A percentile compares a stretch with the other conserved stretches of the same genome.
phyloP scores from a whole-genome alignment of 2,888 invertebrate species.

The Cordilura impudica region DNA sequence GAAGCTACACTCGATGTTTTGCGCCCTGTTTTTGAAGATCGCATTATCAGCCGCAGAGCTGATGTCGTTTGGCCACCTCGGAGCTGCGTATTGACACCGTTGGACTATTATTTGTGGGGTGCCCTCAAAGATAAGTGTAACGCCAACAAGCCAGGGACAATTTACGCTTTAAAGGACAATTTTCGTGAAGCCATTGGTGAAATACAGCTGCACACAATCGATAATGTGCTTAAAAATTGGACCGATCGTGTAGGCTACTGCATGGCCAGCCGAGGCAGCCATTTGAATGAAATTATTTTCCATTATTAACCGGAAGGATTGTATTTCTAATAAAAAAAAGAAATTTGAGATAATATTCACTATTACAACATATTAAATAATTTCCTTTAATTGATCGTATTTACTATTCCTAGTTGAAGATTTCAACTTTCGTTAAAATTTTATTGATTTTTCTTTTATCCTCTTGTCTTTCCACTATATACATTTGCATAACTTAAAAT shows the following conservation, averaged over 20 bases:
- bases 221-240: constrained; percentile 31
- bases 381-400: too few species aligned
- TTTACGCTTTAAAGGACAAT: neutral
- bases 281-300: neutral
- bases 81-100: constrained; percentile 47
- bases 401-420: too few species aligned
- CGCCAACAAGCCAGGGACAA: neutral
- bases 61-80: constrained; percentile 54
- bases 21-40: constrained; percentile 48
- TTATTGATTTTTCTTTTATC: too few species aligned
- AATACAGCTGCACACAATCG: constrained; percentile 18
- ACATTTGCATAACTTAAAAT: too few species aligned
- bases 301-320: neutral
- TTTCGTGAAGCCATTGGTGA: constrained; percentile 17
- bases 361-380: too few species aligned
- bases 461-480: too few species aligned
- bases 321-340: too few species aligned
- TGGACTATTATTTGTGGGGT: constrained; percentile 42
- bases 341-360: too few species aligned
- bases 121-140: constrained; percentile 32
- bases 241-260: constrained; percentile 14
- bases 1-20: constrained; percentile 46
- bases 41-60: constrained; percentile 50
- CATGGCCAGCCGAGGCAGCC: constrained; percentile 20
- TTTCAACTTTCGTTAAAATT: too few species aligned